Conservation (phyloP, 2,113 vertebrate species). For the Leucopternis melanops region DNA sequence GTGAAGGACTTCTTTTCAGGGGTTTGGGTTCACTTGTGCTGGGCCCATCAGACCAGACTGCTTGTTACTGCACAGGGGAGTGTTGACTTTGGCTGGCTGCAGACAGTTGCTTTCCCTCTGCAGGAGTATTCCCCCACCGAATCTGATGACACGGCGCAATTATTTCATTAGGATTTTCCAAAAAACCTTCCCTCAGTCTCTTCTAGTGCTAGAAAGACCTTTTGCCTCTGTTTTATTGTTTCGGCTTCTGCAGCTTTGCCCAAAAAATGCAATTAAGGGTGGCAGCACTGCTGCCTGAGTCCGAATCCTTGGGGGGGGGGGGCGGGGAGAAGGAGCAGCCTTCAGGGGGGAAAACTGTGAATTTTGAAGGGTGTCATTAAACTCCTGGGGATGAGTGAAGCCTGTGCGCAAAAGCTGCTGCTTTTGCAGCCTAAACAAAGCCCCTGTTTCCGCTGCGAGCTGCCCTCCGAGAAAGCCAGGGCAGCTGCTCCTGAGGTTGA, state of each 20-base stretch:
- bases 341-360: not conserved
- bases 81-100: constrained; percentile 44
- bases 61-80: constrained; percentile 3
- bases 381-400: rapidly evolving
- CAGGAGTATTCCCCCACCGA: constrained; percentile 13
- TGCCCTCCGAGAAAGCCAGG: rapidly evolving
- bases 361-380: not conserved
- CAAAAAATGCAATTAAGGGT: not conserved
- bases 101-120: not conserved
- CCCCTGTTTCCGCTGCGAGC: not conserved
- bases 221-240: not conserved
- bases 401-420: not conserved
- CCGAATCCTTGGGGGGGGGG: rapidly evolving
- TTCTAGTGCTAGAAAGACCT: not conserved
- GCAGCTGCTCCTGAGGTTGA: not conserved
- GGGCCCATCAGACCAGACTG: constrained; percentile 7
- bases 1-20: constrained; percentile 48
- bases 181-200: not conserved
- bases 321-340: not conserved
- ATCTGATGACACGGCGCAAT: constrained; percentile 50
- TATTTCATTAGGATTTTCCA: constrained; percentile 55
- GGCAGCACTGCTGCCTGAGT: not conserved
- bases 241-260: not conserved
- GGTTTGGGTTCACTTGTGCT: constrained; percentile 37
- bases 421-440: not conserved